These are phyloP conservation scores for Leptoteleia sp. DNA, from an alignment of 1,140 invertebrate genomes.

Conservation along the genomic window DNA sequence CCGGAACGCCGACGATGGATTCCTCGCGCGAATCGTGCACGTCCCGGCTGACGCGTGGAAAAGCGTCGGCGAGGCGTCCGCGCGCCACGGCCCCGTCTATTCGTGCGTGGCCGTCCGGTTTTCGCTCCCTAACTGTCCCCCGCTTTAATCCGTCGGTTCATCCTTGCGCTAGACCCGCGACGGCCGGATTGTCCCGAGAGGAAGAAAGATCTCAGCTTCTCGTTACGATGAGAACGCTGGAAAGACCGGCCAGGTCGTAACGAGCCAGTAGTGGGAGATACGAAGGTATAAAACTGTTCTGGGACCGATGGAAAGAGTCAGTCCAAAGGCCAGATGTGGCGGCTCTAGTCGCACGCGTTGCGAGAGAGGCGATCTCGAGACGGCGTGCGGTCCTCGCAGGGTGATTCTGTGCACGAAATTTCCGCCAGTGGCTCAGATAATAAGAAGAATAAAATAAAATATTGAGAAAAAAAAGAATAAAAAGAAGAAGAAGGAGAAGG, in stretches of 20 bases:
- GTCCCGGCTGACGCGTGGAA: background rate
- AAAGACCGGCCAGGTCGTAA: constrained; percentile 62
- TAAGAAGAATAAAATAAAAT: background rate
- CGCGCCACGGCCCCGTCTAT: background rate
- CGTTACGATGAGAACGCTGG: constrained; percentile 63
- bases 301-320: constrained; percentile 72
- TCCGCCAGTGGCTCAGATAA: constrained; percentile 40
- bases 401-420: constrained; percentile 79
- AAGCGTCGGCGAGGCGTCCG: constrained; percentile 10
- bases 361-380: constrained; percentile 77
- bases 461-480: background rate
- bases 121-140: constrained; percentile 31
- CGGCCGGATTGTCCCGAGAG: constrained; percentile 63
- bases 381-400: constrained; percentile 72
- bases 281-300: constrained; percentile 81
- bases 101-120: constrained; percentile 28
- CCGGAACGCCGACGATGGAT: too few species aligned
- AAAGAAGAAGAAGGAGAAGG: background rate
- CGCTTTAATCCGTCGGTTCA: constrained; percentile 60
- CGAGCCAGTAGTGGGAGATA: constrained; percentile 76
- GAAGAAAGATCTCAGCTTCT: constrained; percentile 68
- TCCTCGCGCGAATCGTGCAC: too few species aligned
- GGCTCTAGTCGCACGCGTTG: constrained; percentile 79
- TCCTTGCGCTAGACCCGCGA: constrained; percentile 70
- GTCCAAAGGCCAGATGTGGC: constrained; percentile 79